phyloP scores from a whole-genome alignment of 2,888 invertebrate species.

The Cyclophora punctaria region DNA sequence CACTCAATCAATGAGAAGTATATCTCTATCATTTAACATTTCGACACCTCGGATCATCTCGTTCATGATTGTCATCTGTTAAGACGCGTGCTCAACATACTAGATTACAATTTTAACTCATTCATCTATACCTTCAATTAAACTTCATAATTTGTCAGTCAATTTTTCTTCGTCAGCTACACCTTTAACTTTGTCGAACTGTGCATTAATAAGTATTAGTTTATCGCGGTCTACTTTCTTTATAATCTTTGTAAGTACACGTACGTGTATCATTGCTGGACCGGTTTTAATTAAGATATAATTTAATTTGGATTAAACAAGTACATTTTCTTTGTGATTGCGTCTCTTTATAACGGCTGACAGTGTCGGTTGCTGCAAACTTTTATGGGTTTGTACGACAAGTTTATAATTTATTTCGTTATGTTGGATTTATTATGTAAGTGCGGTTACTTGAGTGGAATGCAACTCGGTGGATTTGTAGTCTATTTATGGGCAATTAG shows the following conservation, averaged over 20 bases:
- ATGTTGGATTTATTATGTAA: no score
- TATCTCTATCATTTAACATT: conserved; percentile 19
- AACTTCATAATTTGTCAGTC: conserved; percentile 2
- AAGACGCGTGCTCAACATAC: conserved; percentile 15
- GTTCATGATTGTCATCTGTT: conserved; percentile 13
- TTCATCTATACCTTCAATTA: not conserved
- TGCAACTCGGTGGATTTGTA: no score
- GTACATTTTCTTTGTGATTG: conserved; percentile 12
- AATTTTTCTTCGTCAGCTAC: not conserved
- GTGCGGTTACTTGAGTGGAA: no score
- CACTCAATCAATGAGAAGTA: conserved; percentile 18
- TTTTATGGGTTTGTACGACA: no score
- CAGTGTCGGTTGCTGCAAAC: no score
- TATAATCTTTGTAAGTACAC: conserved; percentile 13
- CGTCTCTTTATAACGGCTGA: conserved; percentile 4
- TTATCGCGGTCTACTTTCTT: conserved; percentile 20
- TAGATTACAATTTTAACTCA: not conserved
- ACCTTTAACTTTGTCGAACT: not conserved
- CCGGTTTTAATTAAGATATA: conserved; percentile 22
- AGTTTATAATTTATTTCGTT: no score
- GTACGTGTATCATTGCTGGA: conserved; percentile 12
- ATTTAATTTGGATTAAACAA: conserved; percentile 20
- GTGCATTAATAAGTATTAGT: conserved; percentile 1
- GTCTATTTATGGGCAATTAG: no score
- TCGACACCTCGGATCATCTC: conserved; percentile 21